Evolutionary conservation across 2,888 invertebrate species (phyloP), one percentile per base, ranked within the genome.

Genomic region (Drosophila flavopinicola): DNA sequence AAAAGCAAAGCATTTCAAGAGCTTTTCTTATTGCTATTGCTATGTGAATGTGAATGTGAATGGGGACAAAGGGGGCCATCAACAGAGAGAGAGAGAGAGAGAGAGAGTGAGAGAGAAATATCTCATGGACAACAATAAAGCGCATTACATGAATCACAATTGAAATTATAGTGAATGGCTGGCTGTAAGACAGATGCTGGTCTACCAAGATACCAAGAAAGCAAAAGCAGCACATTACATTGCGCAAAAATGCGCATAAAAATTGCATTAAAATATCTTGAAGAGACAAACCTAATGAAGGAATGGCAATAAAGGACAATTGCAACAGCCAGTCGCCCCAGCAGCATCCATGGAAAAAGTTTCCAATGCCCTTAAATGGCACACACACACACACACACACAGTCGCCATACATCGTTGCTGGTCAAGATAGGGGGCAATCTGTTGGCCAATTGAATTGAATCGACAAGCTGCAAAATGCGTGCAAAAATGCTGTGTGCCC

Each of bases 251-350:
- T 84, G 86, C 80, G 60, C 79, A 80, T 83, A 79, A 83, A 74
- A 83, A 74, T 76, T 65, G 69, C 83, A 78, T 85, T 79, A 82
- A 82, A 72, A 79, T 79, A 57, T 69, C 65, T 64, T 57, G 44
- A 51, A 75, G 66, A 67, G 37, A 47, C 35, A 48, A 52, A 41
- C 52, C 63, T 69, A 72, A 69, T 78, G 63, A 78, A 75, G 73
- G 83, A 82, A 85, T 73, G 73, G 73, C 85, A 60, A 83, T 73
- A 77, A 85, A 79, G 84, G 84, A 79, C 84, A 75, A 66, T 69
- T 80, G 74, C 59, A 42, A 33, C 37, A 52, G 27, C 20, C 41
- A 42, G 66, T 48, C 47, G 54, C 32, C 37, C 29, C 39, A 39
- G 45, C 39, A 39, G 45, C 27, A 37, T 39, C 42, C 17, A 38